phyloP scores from a whole-genome alignment of 2,888 invertebrate genomes.

The Melipona bicolor region DNA sequence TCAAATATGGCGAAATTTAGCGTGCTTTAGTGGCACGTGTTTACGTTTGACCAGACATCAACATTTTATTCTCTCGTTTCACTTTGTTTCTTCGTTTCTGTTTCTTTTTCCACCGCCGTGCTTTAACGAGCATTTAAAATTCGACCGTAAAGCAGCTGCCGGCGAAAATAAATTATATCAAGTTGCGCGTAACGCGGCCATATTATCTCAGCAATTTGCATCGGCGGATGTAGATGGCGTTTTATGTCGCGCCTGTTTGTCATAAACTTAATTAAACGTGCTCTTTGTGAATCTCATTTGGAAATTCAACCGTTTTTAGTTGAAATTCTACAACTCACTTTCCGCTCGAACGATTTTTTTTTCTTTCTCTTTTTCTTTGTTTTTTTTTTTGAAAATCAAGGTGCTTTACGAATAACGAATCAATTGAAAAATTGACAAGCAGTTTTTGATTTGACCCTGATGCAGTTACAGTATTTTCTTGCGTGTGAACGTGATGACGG shows the following conservation, averaged over 20 bases:
- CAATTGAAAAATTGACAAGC: no score
- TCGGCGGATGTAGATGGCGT: neutral
- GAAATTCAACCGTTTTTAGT: neutral
- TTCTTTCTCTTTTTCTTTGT: no score
- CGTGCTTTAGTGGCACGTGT: no score
- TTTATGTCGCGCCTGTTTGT: neutral
- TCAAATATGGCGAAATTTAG: no score
- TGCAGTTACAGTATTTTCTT: no score
- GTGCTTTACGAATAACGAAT: no score
- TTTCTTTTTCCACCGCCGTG: no score
- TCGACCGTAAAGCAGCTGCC: conserved; percentile 4
- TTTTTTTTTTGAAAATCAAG: no score
- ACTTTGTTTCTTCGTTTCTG: no score
- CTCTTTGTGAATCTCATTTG: neutral
- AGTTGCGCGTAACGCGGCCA: conserved; percentile 6
- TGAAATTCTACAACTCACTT: neutral
- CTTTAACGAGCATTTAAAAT: conserved; percentile 5
- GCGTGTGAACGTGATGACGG: neutral
- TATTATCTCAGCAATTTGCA: conserved; percentile 22
- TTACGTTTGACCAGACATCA: no score
- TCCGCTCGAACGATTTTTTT: neutral
- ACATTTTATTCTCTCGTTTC: no score
- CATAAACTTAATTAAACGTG: conserved; percentile 15
- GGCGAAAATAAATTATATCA: conserved; percentile 15
- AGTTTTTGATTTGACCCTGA: no score